Evolutionary conservation across 2,888 invertebrate genomes (phyloP), one percentile per base, ranked within the genome.

Genomic region (Cataglyphis albicans): DNA sequence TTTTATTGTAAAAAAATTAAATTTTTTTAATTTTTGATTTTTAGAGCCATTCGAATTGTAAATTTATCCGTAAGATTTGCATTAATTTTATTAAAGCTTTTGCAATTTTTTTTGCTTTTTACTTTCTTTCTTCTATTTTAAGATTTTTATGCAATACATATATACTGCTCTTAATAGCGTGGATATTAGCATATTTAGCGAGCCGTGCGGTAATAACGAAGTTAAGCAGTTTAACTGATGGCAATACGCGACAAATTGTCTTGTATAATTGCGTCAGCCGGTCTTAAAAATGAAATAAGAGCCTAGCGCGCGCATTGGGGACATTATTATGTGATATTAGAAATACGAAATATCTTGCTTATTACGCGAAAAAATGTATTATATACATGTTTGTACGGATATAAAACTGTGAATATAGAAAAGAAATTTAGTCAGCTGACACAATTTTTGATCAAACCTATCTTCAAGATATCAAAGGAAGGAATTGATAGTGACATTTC

Each of bases 171-270:
- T 35, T 67, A 52, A 55, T 61, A 41, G 41, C 78, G 91, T 91
- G 86, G 87, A 84, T 84, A 91, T 92, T 91, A 91, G 85, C 91
- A 90, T 92, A 90, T 91, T 90, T 85, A 82, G 82, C 70, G 80
- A 84, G 80, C 84, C 87, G 86, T 88, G 84, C 86, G 87, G 59
- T 68, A 21, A 48, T 87, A 84, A 88, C 75, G 29, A 82, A 78
- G 70, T 89, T 83, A 82, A 25, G 74, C 57, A 72, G 61, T 72
- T 63, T 59, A 41, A 48, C 48, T 55, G 59, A 78, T 72, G 82
- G 67, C 55, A 59, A 59, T 84, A 81, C 81, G 65, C 25, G 25
- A 35, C 41, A 74, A 85, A 78, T 64, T 48, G 44, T 76, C 55
- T 63, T 21, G 21, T 63, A 63, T 63, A 74, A 74, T 74, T 73